Evolutionary conservation across 2,797 vertebrate species (phyloP), one percentile per base, ranked within the genome.

Genomic region (Syndactyla subalaris): DNA sequence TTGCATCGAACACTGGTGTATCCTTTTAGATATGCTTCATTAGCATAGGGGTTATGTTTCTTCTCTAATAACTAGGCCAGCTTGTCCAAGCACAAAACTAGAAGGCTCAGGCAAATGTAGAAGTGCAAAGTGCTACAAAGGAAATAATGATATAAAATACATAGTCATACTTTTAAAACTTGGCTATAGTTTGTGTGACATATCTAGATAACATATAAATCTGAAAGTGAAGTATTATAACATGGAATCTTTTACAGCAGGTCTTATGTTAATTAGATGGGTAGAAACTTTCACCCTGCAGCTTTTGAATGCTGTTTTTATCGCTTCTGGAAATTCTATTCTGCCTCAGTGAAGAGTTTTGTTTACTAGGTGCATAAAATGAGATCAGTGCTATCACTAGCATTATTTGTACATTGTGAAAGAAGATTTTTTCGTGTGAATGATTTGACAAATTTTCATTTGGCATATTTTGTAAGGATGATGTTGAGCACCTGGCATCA

Each of bases 291-390:
- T 43, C 2, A 59, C 39, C 8, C 26, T 20, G 12, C 70, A 22
- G 70, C 16, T 7, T 61, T 77, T 62, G 61, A 70, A 30, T 75
- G 41, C 45, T 51, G 14, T 70, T 93, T 73, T 71, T 18, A 34
- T 65, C 30, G 34, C 24, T 74, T 94, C 6, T 54, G 67, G 59
- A 81, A 85, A 70, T 90, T 65, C 52, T 93, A 10, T 18, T 75
- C 22, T 88, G 30, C 30, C 38, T 88, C 67, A 59, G 1, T 63
- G 52, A 73, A 49, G 43, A 48, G 43, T 58, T 89, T 73, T 54
- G 73, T 87, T 93, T 86, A 63, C 59, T 62, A 62, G 55, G 38
- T 78, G 80, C 88, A 89, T 74, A 70, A 84, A 96, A 62, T 62
- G 24, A 74, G 41, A 82, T 93, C 78, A 83, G 0, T 61, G 41